These are phyloP conservation scores for Schlechtendalia chinensis DNA, from an alignment of 1,140 invertebrate genomes.

Conservation along the genomic window DNA sequence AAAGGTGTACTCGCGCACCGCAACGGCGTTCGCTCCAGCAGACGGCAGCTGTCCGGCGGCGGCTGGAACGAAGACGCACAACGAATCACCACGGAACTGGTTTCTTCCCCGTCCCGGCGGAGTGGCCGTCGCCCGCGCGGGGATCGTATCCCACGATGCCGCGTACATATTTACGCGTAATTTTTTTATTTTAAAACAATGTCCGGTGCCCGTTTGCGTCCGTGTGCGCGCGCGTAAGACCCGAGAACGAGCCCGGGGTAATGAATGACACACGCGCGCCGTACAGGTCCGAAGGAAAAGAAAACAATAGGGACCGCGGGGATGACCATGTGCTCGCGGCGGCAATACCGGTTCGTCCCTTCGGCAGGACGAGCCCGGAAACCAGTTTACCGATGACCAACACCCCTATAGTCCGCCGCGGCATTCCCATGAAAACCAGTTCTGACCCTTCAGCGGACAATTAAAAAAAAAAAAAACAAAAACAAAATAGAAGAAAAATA, in stretches of 20 bases:
- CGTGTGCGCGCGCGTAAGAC: neutral
- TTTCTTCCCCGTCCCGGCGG: neutral
- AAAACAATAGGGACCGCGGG: conserved; percentile 12
- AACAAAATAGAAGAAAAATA: conserved; percentile 25
- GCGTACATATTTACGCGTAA: neutral
- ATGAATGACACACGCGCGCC: conserved; percentile 5
- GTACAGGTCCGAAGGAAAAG: conserved; percentile 1
- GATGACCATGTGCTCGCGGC: conserved; percentile 37
- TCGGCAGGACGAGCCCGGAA: conserved; percentile 33
- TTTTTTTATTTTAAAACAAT: conserved; percentile 49
- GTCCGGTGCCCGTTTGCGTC: neutral
- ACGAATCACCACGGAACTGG: conserved; percentile 24
- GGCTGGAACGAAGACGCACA: neutral
- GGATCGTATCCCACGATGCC: conserved; percentile 36
- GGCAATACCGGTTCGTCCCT: conserved; percentile 42
- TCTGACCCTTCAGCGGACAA: conserved; percentile 42
- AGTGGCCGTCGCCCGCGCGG: neutral
- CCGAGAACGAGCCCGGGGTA: conserved; percentile 38
- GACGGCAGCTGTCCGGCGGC: conserved; percentile 23
- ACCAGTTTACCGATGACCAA: conserved; percentile 49
- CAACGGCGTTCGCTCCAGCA: neutral
- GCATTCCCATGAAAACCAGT: conserved; percentile 49
- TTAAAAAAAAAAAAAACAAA: conserved; percentile 21
- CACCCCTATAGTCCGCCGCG: conserved; percentile 11
- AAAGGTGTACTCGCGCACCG: neutral